Evolutionary conservation across 2,888 invertebrate genomes (phyloP), one percentile per base, ranked within the genome.

Genomic region (Crocallis elinguaria): DNA sequence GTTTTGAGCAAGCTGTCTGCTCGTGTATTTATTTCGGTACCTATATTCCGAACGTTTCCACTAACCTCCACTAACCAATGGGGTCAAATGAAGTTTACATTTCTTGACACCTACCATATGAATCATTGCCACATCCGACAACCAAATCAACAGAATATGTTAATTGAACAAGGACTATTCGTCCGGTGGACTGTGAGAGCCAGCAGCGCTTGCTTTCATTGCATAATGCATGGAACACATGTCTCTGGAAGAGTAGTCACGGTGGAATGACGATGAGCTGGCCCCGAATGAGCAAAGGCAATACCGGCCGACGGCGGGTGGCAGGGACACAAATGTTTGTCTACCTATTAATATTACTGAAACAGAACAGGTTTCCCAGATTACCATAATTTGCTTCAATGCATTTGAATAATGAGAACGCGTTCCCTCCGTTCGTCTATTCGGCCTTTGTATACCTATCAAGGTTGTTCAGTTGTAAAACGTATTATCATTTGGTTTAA

Each of bases 301-400:
- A 62, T 56, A 67, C 65, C 60, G 67, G 67, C 64, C 66, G 68
- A 70, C 62, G 59, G 57, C 63, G 67, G 59, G 64, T 69, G 43
- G 16, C 25, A 43, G 48, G 21, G 48, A 73, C 69, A 66, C 69
- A 76, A 75, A 82, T 84, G 83, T 86, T 86, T 88, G 87, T 84
- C 75, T 84, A 62, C 72, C 77, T 72, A 87, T 87, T 88, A 88
- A 86, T 88, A 88, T 89, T 87, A 80, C 81, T 83, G 86, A 88
- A 88, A 88, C 88, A 87, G 88, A 87, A 79, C 89, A 89, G 88
- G 87, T 88, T 86, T 78, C 84, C 76, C 86, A 85, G 89, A 90
- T 89, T 90, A 90, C 86, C 89, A 90, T 90, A 89, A 89, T 90
- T 89, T 89, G 89, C 86, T 90, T 86, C 87, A 84, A 84, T 90